phyloP scores from a whole-genome alignment of 1,140 invertebrate species.

The Gryllus bimaculatus region DNA sequence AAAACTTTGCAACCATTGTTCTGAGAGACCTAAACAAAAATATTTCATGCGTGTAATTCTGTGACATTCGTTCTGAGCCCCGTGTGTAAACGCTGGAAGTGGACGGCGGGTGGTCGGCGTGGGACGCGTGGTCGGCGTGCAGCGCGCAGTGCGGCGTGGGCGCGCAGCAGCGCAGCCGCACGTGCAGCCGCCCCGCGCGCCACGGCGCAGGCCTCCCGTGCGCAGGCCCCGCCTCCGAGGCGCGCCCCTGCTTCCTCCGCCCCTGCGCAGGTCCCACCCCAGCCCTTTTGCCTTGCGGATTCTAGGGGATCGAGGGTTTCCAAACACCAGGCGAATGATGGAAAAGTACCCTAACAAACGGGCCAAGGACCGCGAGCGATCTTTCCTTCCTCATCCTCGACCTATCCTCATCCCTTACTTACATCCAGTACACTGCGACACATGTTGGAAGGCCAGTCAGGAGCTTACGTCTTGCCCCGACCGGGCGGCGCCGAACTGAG shows the following conservation, averaged over 20 bases:
- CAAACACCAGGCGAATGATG: background rate
- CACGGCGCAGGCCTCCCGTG: conserved; percentile 77
- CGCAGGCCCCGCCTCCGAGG: conserved; percentile 51
- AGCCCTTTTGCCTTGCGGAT: background rate
- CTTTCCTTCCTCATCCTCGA: too few species aligned
- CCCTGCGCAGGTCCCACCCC: conserved; percentile 5
- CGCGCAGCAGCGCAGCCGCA: conserved; percentile 67
- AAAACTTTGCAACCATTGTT: too few species aligned
- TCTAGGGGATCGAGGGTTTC: background rate
- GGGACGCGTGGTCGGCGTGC: conserved; percentile 83
- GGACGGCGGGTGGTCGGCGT: conserved; percentile 83
- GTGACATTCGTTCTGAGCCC: too few species aligned
- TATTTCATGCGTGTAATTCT: too few species aligned
- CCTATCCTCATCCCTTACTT: too few species aligned
- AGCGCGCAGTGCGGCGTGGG: conserved; percentile 52
- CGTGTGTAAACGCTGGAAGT: conserved; percentile 45
- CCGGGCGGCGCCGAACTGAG: too few species aligned
- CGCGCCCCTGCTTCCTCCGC: conserved; percentile 7
- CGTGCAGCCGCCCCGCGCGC: conserved; percentile 79
- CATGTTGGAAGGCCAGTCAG: too few species aligned
- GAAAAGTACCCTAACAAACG: too few species aligned
- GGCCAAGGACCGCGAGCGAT: too few species aligned
- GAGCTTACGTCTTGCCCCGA: too few species aligned
- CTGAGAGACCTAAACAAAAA: too few species aligned
- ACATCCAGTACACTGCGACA: too few species aligned